Percentiles rank a stretch among this genome's conserved stretches.
These are phyloP conservation scores for Pseudomugil tenellus DNA, from an alignment of 2,797 vertebrate species.

Conservation along the genomic window DNA sequence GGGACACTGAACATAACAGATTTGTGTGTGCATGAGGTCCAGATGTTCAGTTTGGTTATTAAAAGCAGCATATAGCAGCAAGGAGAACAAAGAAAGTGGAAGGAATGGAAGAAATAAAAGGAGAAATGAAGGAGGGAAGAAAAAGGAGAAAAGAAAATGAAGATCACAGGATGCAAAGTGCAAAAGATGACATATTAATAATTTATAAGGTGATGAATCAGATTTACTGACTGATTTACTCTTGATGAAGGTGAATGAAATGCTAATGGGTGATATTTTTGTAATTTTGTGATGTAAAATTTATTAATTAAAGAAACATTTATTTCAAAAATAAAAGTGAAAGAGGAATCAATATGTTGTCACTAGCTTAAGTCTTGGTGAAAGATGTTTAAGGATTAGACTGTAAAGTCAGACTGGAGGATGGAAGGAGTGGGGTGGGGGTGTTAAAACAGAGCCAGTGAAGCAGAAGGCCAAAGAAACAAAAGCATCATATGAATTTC, in stretches of 20 bases:
- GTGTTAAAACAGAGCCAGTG: too few relatives aligned
- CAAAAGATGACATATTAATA: not conserved
- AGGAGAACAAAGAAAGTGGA: not conserved
- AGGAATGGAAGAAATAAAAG: not conserved
- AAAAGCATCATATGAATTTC: slow-evolving; percentile 21
- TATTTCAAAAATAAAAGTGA: not conserved
- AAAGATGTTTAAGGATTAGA: not conserved
- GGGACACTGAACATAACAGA: not conserved
- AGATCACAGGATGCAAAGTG: not conserved
- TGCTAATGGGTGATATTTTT: not conserved
- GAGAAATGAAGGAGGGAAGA: not conserved
- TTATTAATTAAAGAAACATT: not conserved
- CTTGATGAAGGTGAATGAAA: not conserved
- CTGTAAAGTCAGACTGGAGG: too few relatives aligned
- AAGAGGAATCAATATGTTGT: not conserved
- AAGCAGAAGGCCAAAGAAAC: slow-evolving; percentile 10
- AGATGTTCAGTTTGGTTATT: slow-evolving; percentile 29
- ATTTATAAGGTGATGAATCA: not conserved
- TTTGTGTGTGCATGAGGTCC: slow-evolving; percentile 31
- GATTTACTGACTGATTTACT: not conserved
- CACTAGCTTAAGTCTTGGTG: not conserved
- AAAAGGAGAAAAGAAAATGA: not conserved
- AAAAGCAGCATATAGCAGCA: slow-evolving; percentile 8
- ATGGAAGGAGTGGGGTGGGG: too few relatives aligned
- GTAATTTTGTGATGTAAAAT: too few relatives aligned